Conservation (phyloP, 2,113 vertebrate genomes). For the Marmota flaviventris region DNA sequence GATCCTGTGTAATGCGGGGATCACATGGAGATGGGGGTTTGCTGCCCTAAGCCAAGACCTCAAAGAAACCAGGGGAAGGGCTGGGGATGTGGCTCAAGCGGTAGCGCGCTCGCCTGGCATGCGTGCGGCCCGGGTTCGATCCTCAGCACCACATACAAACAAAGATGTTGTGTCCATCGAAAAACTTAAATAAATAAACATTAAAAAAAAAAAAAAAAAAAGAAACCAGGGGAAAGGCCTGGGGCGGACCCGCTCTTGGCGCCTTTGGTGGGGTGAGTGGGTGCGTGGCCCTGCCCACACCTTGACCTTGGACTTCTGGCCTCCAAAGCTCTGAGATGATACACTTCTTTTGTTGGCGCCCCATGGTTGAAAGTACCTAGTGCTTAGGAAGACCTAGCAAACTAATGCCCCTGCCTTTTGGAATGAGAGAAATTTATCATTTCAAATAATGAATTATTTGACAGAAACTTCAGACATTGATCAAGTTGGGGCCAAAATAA, state of each 20-base stretch:
- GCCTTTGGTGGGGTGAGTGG: fast-evolving
- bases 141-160: no score
- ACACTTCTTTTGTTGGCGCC: not conserved
- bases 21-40: not conserved
- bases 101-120: no score
- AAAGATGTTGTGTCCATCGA: no score
- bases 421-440: no score
- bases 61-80: not conserved
- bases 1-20: no score
- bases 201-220: no score
- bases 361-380: fast-evolving
- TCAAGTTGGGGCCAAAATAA: not conserved
- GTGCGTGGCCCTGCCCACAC: no score
- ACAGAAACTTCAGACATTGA: not conserved
- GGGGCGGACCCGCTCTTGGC: not conserved
- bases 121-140: no score
- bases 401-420: not conserved
- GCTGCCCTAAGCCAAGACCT: not conserved
- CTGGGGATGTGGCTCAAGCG: no score
- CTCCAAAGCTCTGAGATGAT: not conserved
- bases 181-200: no score
- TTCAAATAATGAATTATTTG: no score
- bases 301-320: not conserved
- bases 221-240: not conserved
- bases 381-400: not conserved